Conservation (phyloP, 1,140 invertebrate species). For the Zaprionus ornatus region DNA sequence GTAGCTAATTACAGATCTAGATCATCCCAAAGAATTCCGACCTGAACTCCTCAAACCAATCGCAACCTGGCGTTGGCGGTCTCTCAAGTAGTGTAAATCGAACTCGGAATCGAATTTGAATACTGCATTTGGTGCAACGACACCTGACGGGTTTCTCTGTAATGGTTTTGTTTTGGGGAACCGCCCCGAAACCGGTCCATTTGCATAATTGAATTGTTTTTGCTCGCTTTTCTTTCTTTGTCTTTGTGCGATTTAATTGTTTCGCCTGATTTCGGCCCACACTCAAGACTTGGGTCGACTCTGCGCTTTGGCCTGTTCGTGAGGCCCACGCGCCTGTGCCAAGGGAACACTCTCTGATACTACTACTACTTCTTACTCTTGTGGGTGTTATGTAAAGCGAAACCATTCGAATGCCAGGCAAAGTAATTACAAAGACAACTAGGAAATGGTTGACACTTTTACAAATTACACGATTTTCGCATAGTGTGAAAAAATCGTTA, state of each 20-base stretch:
- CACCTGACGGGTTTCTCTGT: conserved; percentile 26
- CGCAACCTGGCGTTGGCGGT: neutral
- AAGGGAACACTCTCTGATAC: conserved; percentile 7
- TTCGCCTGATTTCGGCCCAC: conserved; percentile 47
- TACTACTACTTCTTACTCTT: neutral
- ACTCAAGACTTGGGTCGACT: conserved; percentile 18
- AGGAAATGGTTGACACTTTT: conserved; percentile 16
- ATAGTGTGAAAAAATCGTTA: neutral
- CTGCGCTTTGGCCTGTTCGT: neutral
- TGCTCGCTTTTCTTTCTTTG: conserved; percentile 1
- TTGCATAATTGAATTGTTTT: conserved; percentile 50
- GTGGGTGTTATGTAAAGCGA: conserved; percentile 35
- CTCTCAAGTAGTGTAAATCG: neutral
- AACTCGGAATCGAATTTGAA: neutral
- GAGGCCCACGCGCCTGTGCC: conserved; percentile 20
- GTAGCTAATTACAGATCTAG: conserved; percentile 62
- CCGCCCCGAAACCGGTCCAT: conserved; percentile 32
- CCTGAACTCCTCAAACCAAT: conserved; percentile 51
- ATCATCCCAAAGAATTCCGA: conserved; percentile 56
- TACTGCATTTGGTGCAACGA: conserved; percentile 32
- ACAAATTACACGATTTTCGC: neutral
- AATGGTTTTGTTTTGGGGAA: neutral
- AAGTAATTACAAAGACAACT: conserved; percentile 28
- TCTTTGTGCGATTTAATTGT: conserved; percentile 56
- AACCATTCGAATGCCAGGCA: conserved; percentile 19